Conservation (phyloP, 2,113 vertebrate genomes). For the Pterocles burchelli region DNA sequence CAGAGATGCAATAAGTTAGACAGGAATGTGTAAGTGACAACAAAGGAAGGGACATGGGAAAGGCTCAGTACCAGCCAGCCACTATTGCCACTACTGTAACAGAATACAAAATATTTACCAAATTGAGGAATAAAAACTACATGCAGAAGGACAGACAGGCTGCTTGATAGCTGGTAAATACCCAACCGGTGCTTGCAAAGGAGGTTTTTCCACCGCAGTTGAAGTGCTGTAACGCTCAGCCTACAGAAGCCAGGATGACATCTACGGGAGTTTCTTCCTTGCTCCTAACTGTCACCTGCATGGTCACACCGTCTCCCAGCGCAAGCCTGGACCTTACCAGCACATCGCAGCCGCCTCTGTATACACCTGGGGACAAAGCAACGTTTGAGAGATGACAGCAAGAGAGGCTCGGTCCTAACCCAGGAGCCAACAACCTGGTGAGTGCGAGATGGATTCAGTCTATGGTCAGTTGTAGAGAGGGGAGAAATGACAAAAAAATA, state of each 20-base stretch:
- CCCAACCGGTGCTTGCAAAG: not conserved
- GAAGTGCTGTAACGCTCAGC: conserved; percentile 57
- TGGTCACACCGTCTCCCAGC: conserved; percentile 92
- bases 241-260: conserved; percentile 93
- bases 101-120: conserved; percentile 43
- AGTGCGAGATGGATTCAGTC: not conserved
- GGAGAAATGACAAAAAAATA: not conserved
- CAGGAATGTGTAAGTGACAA: not conserved
- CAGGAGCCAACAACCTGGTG: not conserved
- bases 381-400: accelerated
- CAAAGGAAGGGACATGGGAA: not conserved
- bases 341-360: conserved; percentile 87
- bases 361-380: conserved; percentile 81
- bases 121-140: not conserved
- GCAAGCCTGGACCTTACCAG: conserved; percentile 91
- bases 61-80: conserved; percentile 38
- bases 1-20: conserved; percentile 32
- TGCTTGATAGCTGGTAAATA: not conserved
- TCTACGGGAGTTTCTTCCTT: conserved; percentile 86
- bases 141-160: conserved; percentile 24
- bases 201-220: not conserved
- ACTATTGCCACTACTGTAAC: not conserved
- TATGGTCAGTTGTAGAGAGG: not conserved
- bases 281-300: conserved; percentile 97
- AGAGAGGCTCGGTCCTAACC: not conserved